Evolutionary conservation across 2,888 invertebrate species (phyloP).

Genomic region (Chloromyia formosa): DNA sequence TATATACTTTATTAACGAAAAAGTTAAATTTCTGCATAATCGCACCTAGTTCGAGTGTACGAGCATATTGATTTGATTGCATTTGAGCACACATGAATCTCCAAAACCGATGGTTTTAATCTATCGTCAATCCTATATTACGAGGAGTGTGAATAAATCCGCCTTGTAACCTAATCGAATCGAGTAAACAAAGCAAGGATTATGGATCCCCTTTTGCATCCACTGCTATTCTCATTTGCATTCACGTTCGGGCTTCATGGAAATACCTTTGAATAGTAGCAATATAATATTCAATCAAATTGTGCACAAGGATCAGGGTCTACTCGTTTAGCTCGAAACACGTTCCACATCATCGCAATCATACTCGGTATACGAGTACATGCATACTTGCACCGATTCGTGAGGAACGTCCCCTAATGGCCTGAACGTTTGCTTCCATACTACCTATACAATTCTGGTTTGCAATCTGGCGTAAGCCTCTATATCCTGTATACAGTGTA

Average conservation of each 20-base stretch:
- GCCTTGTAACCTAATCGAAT: conserved; percentile 21
- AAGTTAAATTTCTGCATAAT: neutral
- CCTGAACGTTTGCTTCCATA: neutral
- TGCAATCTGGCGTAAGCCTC: neutral
- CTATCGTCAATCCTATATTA: neutral
- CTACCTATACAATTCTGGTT: neutral
- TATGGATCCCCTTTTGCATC: conserved; percentile 12
- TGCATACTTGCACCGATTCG: conserved; percentile 13
- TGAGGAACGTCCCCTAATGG: conserved; percentile 2
- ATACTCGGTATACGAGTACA: neutral
- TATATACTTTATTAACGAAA: neutral
- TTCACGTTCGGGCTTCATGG: neutral
- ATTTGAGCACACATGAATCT: neutral
- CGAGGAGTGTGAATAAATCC: conserved; percentile 10
- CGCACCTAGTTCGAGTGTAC: neutral
- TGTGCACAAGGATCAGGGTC: conserved; percentile 46
- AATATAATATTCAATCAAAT: conserved; percentile 49
- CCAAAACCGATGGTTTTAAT: neutral
- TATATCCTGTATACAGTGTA: neutral
- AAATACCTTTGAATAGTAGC: conserved; percentile 32
- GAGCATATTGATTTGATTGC: no score
- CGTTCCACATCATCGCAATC: conserved; percentile 31
- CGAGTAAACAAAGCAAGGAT: conserved; percentile 34
- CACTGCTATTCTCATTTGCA: neutral
- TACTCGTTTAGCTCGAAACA: conserved; percentile 34